Evolutionary conservation across 2,888 invertebrate species (phyloP).

Genomic region (Trissonchulus latispiculum): DNA sequence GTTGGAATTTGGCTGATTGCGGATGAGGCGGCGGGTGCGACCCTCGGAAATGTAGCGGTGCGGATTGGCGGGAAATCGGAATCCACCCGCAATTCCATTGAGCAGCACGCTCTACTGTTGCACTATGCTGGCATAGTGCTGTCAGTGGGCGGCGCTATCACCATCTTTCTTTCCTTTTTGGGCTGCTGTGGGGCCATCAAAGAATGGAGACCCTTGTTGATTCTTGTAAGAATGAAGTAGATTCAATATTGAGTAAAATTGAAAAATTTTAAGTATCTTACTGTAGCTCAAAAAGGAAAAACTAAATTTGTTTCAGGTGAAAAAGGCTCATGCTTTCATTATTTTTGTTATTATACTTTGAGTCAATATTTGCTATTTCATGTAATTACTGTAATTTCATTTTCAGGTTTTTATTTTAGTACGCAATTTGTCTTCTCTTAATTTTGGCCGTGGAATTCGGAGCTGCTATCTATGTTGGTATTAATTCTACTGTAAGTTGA

Average conservation of each 20-base stretch:
- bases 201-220: slow-evolving; percentile 36
- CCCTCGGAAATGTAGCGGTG: slow-evolving; percentile 36
- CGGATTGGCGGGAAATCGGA: slow-evolving; percentile 30
- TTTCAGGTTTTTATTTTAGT: slow-evolving; percentile 6
- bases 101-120: slow-evolving; percentile 23
- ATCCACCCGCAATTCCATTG: not conserved
- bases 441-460: slow-evolving; percentile 4
- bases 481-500: not conserved
- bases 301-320: too few relatives aligned
- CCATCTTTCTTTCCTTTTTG: slow-evolving; percentile 39
- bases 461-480: not conserved
- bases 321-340: too few relatives aligned
- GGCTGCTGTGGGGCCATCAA: slow-evolving; percentile 41
- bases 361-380: too few relatives aligned
- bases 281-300: too few relatives aligned
- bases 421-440: slow-evolving; percentile 1
- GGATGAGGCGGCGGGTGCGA: slow-evolving; percentile 40
- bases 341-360: too few relatives aligned
- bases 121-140: slow-evolving; percentile 39
- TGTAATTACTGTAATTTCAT: too few relatives aligned
- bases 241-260: too few relatives aligned
- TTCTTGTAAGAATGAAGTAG: slow-evolving; percentile 10
- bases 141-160: slow-evolving; percentile 37
- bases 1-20: slow-evolving; percentile 39
- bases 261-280: too few relatives aligned